phyloP scores from a whole-genome alignment of 2,888 invertebrate species.

The Eristalis intricaria region DNA sequence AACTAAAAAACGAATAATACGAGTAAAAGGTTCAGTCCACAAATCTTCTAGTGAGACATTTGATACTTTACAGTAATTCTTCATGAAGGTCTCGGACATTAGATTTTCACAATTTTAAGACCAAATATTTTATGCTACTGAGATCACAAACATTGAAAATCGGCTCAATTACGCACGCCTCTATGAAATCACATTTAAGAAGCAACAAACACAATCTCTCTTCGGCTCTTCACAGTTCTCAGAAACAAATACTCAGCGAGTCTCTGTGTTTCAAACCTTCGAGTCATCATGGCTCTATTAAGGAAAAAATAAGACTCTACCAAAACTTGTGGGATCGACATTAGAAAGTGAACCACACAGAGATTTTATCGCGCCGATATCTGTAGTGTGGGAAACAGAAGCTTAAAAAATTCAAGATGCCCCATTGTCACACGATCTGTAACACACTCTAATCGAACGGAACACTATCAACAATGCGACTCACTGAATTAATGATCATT shows the following conservation, averaged over 20 bases:
- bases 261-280: constrained; percentile 19
- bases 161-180: constrained; percentile 31
- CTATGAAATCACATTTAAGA: neutral
- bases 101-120: neutral
- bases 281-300: constrained; percentile 26
- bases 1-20: neutral
- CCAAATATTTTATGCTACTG: neutral
- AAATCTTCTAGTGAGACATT: neutral
- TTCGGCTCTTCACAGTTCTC: constrained; percentile 6
- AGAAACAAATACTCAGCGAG: constrained; percentile 7
- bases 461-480: constrained; percentile 36
- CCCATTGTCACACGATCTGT: constrained; percentile 53
- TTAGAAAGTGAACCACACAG: constrained; percentile 51
- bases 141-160: constrained; percentile 11
- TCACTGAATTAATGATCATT: constrained; percentile 35
- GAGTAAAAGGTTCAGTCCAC: neutral
- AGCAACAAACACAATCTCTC: neutral
- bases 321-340: constrained; percentile 39
- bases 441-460: constrained; percentile 33
- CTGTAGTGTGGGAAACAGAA: constrained; percentile 60
- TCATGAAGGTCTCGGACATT: neutral
- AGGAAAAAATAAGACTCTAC: constrained; percentile 11
- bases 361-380: constrained; percentile 13
- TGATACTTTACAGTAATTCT: neutral
- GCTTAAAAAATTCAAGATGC: constrained; percentile 53